phyloP scores from a whole-genome alignment of 2,113 vertebrate species.

The Harpagus bidentatus region DNA sequence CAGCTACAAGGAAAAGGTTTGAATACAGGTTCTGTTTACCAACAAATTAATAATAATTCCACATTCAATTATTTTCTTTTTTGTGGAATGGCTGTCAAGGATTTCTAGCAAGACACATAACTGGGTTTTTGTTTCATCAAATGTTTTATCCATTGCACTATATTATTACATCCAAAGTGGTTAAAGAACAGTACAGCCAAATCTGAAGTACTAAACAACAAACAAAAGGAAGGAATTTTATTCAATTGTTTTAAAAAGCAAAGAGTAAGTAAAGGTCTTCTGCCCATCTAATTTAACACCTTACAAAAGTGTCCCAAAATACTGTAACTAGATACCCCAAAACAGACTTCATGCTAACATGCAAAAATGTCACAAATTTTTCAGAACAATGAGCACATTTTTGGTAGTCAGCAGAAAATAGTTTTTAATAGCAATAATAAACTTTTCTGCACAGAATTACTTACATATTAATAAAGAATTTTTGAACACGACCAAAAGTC shows the following conservation, averaged over 20 bases:
- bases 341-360: neutral
- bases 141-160: neutral
- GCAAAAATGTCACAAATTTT: neutral
- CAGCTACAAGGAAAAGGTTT: constrained; percentile 73
- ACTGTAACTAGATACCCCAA: neutral
- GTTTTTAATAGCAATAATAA: neutral
- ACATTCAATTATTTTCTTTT: neutral
- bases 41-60: neutral
- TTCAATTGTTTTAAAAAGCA: neutral
- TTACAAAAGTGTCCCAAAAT: neutral
- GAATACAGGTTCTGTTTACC: neutral
- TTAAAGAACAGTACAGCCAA: neutral
- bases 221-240: neutral
- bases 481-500: neutral
- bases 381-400: neutral
- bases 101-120: neutral
- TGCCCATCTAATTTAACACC: neutral
- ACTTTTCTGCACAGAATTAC: neutral
- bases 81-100: neutral
- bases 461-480: neutral
- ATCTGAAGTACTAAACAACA: neutral
- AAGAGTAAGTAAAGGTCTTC: neutral
- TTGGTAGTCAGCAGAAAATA: neutral
- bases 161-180: neutral
- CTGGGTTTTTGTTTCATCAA: neutral